Evolutionary conservation across 2,113 vertebrate species (phyloP), one percentile per base, ranked within the genome.

Genomic region (Bufo gargarizans): DNA sequence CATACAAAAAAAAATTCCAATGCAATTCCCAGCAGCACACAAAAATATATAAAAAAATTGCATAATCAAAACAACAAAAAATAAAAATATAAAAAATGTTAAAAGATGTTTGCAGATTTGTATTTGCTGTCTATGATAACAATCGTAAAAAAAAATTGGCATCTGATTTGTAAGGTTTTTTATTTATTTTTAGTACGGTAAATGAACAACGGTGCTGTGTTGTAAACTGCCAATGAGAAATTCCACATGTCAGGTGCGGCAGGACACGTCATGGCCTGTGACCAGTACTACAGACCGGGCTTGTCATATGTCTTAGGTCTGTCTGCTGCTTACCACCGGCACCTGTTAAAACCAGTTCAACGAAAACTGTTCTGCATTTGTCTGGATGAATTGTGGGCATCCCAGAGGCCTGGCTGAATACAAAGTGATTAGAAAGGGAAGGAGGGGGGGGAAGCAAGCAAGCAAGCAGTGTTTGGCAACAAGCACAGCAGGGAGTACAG

Each of bases 261-360:
- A 74, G 88, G 91, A 88, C 91, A 92, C 91, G 63, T 89, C 90
- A 89, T 90, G 90, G 85, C 89, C 88, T 82, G 65, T 90, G 93
- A 91, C 91, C 93, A 90, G 13, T 4, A 55, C 79, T 81, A 20
- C 45, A 77, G 84, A 77, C 84, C 77, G 89, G 93, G 92, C 94
- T 93, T 94, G 92, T 83, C 3, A 82, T 90, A 89, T 89, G 91
- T 93, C 92, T 93, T 91, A 91, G 93, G 92, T 93, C 93, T 91
- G 89, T 91, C 91, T 89, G 92, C 91, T 88, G 47, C 16, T 22
- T 74, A 90, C 89, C 86, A 50, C 92, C 72, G 91, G 93, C 94
- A 95, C 95, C 94, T 95, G 94, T 92, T 92, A 94, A 93, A 95
- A 92, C 94, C 91, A 94, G 92, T 94, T 94, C 92, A 91, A 92